A percentile compares a stretch with the other conserved stretches of the same genome.
Evolutionary conservation across 2,888 invertebrate species (phyloP).

Genomic region (Callimorpha dominula): DNA sequence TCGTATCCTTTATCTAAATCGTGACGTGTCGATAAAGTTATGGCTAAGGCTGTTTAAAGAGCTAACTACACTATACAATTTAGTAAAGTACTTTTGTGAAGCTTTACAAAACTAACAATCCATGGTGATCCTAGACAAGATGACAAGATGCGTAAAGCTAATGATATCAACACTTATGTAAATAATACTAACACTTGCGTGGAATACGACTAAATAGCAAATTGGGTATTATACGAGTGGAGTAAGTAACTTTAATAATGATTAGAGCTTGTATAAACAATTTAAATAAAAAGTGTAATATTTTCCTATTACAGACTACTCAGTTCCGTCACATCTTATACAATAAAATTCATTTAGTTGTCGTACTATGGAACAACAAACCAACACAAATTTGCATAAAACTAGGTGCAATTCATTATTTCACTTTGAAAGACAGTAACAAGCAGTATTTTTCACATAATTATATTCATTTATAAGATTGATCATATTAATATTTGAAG

Average conservation of each 20-base stretch:
- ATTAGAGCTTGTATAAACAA: not conserved
- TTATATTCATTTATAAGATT: not conserved
- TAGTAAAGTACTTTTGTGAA: slow-evolving; percentile 31
- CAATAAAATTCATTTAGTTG: not conserved
- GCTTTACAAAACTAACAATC: slow-evolving; percentile 16
- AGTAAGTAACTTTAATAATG: not conserved
- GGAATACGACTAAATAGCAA: too few species aligned
- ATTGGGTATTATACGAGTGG: not conserved
- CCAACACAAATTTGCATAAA: not conserved
- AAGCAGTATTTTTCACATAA: not conserved
- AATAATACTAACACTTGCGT: not conserved
- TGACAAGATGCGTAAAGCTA: slow-evolving; percentile 18
- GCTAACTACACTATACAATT: slow-evolving; percentile 45
- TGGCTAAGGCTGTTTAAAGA: slow-evolving; percentile 48
- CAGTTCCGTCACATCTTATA: not conserved
- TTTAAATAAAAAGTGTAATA: too few species aligned
- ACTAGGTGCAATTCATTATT: not conserved
- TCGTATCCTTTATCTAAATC: slow-evolving; percentile 59
- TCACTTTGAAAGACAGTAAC: not conserved
- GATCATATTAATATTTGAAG: not conserved
- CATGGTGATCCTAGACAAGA: slow-evolving; percentile 4
- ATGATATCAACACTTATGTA: slow-evolving; percentile 16
- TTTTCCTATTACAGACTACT: too few species aligned
- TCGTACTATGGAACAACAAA: not conserved
- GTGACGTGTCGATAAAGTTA: slow-evolving; percentile 58